Conservation (phyloP, 2,113 vertebrate genomes). For the Scytalopus superciliaris region DNA sequence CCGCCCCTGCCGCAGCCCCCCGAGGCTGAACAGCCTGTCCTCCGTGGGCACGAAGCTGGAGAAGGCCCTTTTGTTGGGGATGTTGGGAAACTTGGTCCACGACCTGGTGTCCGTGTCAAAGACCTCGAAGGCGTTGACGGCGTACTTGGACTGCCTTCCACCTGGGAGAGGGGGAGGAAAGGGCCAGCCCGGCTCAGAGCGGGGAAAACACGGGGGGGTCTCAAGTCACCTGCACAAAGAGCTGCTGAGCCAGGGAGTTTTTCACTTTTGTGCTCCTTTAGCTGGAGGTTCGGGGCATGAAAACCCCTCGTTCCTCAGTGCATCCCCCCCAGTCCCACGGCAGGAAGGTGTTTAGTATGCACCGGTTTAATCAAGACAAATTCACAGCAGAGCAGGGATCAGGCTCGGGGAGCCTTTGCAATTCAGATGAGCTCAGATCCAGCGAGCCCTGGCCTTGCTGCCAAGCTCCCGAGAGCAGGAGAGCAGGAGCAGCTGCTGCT, state of each 20-base stretch:
- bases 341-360: neutral
- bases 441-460: neutral
- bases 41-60: slow-evolving; percentile 86
- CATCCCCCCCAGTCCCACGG: neutral
- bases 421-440: neutral
- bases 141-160: slow-evolving; percentile 92
- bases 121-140: slow-evolving; percentile 89
- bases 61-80: slow-evolving; percentile 93
- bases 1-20: slow-evolving; percentile 90
- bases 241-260: neutral
- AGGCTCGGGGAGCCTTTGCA: neutral
- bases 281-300: too few relatives aligned
- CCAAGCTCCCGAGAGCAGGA: neutral
- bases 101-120: slow-evolving; percentile 89
- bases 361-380: neutral
- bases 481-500: neutral
- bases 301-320: neutral
- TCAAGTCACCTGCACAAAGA: neutral
- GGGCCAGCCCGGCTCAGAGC: neutral
- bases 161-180: slow-evolving; percentile 67
- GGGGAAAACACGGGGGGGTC: neutral
- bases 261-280: neutral
- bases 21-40: slow-evolving; percentile 86
- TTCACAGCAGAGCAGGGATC: neutral
- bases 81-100: slow-evolving; percentile 87